phyloP scores from a whole-genome alignment of 2,797 vertebrate genomes.

The Rhynchotus rufescens region DNA sequence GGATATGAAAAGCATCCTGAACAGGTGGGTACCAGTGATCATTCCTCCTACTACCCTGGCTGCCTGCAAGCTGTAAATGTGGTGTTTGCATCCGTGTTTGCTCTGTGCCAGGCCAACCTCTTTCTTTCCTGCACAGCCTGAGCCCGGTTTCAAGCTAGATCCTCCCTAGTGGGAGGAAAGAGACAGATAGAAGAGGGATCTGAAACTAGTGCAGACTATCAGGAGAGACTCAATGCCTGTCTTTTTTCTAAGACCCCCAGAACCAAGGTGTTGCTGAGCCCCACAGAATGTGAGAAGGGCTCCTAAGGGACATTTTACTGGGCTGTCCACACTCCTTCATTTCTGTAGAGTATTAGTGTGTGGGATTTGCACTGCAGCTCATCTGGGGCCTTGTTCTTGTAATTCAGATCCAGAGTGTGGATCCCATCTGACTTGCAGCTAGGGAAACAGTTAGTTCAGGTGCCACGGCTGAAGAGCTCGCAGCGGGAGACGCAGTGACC shows the following conservation, averaged over 20 bases:
- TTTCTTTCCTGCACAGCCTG: background rate
- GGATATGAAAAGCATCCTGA: constrained; percentile 49
- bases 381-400: background rate
- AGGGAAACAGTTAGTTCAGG: background rate
- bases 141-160: background rate
- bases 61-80: background rate
- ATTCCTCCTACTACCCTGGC: background rate
- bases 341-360: background rate
- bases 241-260: background rate
- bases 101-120: background rate
- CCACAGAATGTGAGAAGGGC: background rate
- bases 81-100: background rate
- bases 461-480: background rate
- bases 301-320: background rate
- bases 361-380: background rate
- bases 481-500: background rate
- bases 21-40: background rate
- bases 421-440: background rate
- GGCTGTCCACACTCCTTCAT: background rate
- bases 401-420: fast-evolving
- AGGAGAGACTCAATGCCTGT: background rate
- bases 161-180: background rate
- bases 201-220: background rate
- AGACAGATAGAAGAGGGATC: background rate
- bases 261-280: background rate